Base-by-base conservation (phyloP, 30 jellyfish, hydroid and myxozoan species). In the Phacellophora camtschatica region DNA sequence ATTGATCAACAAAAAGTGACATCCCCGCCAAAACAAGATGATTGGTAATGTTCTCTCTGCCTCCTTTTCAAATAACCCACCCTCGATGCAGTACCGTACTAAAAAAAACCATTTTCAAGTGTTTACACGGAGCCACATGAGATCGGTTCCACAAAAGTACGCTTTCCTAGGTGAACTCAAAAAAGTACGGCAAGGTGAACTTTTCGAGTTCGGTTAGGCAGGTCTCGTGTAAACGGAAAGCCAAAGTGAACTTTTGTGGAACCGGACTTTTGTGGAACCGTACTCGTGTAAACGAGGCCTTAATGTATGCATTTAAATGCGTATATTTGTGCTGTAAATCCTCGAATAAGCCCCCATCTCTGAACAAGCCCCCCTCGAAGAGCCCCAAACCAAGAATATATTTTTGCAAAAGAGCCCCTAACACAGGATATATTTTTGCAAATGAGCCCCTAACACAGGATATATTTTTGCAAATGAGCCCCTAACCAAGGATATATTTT, bases 151-250 rank as follows among this genome's bases (percentile, higher is more conserved):
- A 55, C n/a, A 4, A 19, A 27, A 55, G 37, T 55, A 4, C 70
- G 70, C 37, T 55, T 55, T 55, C 70, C 70, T 2, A 55, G 70
- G 70, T 55, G 70, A 55, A 55, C 70, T 55, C 70, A 55, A 4
- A 55, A 55, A 55, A 55, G 70, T 55, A 55, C 43, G 70, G 70
- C 37, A 15, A 22, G 37, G 70, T 55, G 43, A 55, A 55, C 70
- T 55, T 55, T 55, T 55, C 23, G 70, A 55, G 43, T 4, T 15
- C 43, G 70, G 70, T 55, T 0, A 55, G 70, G 70, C 43, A 1
- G 70, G 70, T 15, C 70, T 45, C 12, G 58, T 45, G 58, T 45
- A 6, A 45, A 45, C 58, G 58, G 58, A 45, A 45, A 45, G 58
- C 70, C 70, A 55, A 55, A 55, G 70, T 55, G 70, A 55, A 55